Base-by-base conservation (phyloP, 1,140 invertebrate genomes). In the Stenopsyche tienmushanensis region DNA sequence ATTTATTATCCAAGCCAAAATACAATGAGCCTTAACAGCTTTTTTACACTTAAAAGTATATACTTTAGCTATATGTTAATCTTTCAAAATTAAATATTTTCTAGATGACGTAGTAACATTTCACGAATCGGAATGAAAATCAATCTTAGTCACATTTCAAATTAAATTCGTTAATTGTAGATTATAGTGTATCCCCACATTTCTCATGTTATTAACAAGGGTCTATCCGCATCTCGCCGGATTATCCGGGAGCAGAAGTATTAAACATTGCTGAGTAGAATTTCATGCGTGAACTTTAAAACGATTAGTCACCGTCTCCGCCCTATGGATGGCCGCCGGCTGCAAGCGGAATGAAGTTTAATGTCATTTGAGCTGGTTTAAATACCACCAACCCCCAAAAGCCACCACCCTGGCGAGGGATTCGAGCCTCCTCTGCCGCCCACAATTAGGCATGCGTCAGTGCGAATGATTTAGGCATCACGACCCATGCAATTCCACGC, bases 351-450 rank as follows among this genome's bases (percentile, higher is more conserved):
- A 50, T 62, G 59, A 62, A 29, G 59, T 44, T 62, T 62, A 62
- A 62, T 50, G 59, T 62, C 59, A 62, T 62, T 62, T 62, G 34
- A 24, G 26, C 42, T 21, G 59, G 42, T 62, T 62, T 62, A 44
- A 29, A 29, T 21, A 29, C 34, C 17, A 18, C 57, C 57, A 18
- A n/a, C 15, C 57, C 57, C 20, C 29, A 18, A n/a, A 17, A 41
- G 21, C 2, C 53, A 10, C 9, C 53, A 25, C 23, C 13, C 21
- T 21, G 34, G 24, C 34, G 29, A 25, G 17, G 26, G 53, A 9
- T 17, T 18, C 15, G 13, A 44, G 34, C 23, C 25, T 53, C 44
- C 44, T 15, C 57, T 5, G 34, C 29, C 57, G 44, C 10, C 41
- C 57, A 42, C 29, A 59, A 59, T 59, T 59, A 59, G 18, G 34